Base-by-base conservation (phyloP, 2,797 vertebrate species). In the Setipinna tenuifilis region DNA sequence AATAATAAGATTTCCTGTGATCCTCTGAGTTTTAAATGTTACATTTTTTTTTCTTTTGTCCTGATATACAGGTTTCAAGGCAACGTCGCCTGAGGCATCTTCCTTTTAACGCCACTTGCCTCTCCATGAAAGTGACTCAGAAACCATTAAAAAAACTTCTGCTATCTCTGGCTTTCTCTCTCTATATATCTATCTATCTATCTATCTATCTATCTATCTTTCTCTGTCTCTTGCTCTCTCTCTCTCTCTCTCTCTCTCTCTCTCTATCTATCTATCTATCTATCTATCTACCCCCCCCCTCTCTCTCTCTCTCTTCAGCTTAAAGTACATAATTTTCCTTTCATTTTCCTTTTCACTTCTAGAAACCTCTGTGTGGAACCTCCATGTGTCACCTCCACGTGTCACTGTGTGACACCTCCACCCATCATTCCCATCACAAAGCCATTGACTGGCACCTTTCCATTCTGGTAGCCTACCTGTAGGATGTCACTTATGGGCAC, bases 161-260 rank as follows among this genome's bases (percentile, higher is more conserved):
- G 10, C 62, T 28, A n/a, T 65, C 62, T 65, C 62, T 65, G 10
- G 12, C 62, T 68, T 25, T 68, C 23, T 68, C 62, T 28, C n/a
- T n/a, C n/a, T n/a, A n/a, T n/a, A n/a, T n/a, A n/a, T n/a, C n/a
- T n/a, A n/a, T n/a, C n/a, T n/a, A n/a, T n/a, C n/a, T n/a, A n/a
- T n/a, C n/a, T n/a, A n/a, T n/a, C n/a, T n/a, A n/a, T n/a, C n/a
- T n/a, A n/a, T n/a, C n/a, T n/a, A n/a, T n/a, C n/a, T n/a, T n/a
- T n/a, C n/a, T n/a, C n/a, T n/a, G n/a, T n/a, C n/a, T n/a, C n/a
- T n/a, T n/a, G n/a, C n/a, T n/a, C n/a, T n/a, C n/a, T n/a, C n/a
- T n/a, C n/a, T n/a, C n/a, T n/a, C n/a, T n/a, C 23, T 68, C 62
- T 68, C 62, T 68, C 62, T 68, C 23, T 62, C n/a, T 59, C 58